Conservation (phyloP, 2,113 vertebrate species). For the Pluvialis apricaria region DNA sequence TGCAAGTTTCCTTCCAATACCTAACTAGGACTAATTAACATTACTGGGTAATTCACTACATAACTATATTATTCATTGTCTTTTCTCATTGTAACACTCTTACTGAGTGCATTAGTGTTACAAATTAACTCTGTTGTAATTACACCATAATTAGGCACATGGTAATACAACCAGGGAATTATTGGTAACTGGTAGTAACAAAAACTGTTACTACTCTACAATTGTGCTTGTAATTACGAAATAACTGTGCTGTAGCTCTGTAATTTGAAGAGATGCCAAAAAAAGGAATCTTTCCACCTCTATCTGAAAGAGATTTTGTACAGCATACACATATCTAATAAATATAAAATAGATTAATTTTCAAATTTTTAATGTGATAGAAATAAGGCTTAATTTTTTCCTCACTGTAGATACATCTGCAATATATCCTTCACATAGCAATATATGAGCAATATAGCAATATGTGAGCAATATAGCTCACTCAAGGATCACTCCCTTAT, state of each 20-base stretch:
- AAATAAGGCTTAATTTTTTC: neutral
- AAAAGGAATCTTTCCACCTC: neutral
- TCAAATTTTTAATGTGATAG: neutral
- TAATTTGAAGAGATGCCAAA: neutral
- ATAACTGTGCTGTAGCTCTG: neutral
- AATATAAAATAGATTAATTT: neutral
- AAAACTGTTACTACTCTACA: neutral
- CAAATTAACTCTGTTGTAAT: conserved; percentile 25
- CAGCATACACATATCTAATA: neutral
- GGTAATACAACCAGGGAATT: neutral
- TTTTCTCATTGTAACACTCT: neutral
- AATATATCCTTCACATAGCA: neutral
- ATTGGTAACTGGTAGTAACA: neutral
- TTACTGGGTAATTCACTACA: neutral
- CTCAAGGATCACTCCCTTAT: neutral
- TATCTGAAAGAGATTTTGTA: neutral
- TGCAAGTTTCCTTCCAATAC: neutral
- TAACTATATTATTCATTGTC: neutral
- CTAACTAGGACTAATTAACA: conserved; percentile 19
- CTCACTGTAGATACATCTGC: neutral
- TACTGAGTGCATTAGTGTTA: neutral
- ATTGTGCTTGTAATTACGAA: neutral
- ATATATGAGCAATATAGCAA: no score
- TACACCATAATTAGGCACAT: neutral
- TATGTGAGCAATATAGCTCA: neutral